These are phyloP conservation scores for Onychorhynchus coronatus DNA, from an alignment of 2,113 vertebrate genomes.

Conservation along the genomic window DNA sequence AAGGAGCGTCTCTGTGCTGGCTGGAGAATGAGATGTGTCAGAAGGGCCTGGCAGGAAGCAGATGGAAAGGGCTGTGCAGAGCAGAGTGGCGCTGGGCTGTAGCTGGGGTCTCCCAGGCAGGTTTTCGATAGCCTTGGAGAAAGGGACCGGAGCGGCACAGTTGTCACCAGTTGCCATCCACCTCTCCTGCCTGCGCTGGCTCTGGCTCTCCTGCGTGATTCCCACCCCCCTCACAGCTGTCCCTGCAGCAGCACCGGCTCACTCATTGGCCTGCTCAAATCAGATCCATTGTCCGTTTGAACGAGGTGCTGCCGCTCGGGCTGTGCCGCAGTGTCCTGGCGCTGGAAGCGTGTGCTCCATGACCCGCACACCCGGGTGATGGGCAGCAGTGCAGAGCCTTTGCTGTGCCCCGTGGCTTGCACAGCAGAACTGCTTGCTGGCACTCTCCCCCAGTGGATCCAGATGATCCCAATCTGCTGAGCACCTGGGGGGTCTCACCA, in stretches of 20 bases:
- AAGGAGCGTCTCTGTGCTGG: neutral
- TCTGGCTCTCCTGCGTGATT: neutral
- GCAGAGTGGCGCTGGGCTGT: neutral
- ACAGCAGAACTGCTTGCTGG: neutral
- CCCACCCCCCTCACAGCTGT: neutral
- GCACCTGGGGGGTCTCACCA: neutral
- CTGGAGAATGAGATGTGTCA: neutral
- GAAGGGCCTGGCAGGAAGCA: neutral
- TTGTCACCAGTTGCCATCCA: neutral
- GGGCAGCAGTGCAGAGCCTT: neutral
- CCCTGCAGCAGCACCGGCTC: neutral
- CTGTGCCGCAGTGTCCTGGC: neutral
- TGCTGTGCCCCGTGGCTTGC: neutral
- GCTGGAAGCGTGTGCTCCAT: neutral
- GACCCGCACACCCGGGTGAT: neutral
- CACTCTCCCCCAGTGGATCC: fast-evolving
- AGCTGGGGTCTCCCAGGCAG: neutral
- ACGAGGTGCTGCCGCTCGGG: neutral
- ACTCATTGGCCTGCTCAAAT: neutral
- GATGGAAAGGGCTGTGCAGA: neutral
- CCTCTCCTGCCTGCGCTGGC: neutral
- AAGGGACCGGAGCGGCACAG: neutral
- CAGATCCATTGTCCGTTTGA: neutral
- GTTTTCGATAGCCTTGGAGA: neutral
- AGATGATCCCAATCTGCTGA: fast-evolving